A percentile compares a stretch with the other conserved stretches of the same genome.
Evolutionary conservation across 2,888 invertebrate genomes (phyloP).

Genomic region (Lutraria lutraria): DNA sequence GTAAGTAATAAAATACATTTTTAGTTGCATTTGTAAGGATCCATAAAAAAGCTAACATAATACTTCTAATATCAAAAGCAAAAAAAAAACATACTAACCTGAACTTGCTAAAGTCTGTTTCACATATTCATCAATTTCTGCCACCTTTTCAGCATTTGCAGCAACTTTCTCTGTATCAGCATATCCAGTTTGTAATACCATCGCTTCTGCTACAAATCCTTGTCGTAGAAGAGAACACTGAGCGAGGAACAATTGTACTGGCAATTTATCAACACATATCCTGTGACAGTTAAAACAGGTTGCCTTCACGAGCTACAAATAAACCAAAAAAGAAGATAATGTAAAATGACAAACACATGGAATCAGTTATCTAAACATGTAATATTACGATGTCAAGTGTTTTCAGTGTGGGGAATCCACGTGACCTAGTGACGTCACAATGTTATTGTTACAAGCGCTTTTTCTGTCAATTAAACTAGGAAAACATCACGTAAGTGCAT

Average conservation of each 20-base stretch:
- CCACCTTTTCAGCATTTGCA: not conserved
- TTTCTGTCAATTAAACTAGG: too few species aligned
- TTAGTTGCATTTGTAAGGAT: too few species aligned
- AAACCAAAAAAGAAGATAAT: not conserved
- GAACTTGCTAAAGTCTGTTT: not conserved
- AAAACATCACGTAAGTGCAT: too few species aligned
- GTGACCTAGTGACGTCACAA: too few species aligned
- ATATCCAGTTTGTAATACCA: constrained; percentile 72
- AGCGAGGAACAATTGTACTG: constrained; percentile 89
- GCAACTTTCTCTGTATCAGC: constrained; percentile 46
- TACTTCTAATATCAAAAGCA: not conserved
- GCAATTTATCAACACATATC: constrained; percentile 70
- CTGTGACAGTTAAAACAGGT: constrained; percentile 87
- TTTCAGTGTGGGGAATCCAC: too few species aligned
- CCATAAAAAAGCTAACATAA: too few species aligned
- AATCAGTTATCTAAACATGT: too few species aligned
- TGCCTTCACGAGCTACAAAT: constrained; percentile 86
- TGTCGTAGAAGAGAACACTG: constrained; percentile 91
- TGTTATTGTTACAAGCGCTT: too few species aligned
- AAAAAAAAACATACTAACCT: not conserved
- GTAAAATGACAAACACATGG: too few species aligned
- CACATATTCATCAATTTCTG: not conserved
- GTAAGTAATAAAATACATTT: too few species aligned
- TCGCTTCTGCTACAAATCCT: constrained; percentile 77
- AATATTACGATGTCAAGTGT: too few species aligned